A percentile compares a stretch with the other conserved stretches of the same genome.
Evolutionary conservation across 2,113 vertebrate species (phyloP).

Genomic region (Thomomys bottae): DNA sequence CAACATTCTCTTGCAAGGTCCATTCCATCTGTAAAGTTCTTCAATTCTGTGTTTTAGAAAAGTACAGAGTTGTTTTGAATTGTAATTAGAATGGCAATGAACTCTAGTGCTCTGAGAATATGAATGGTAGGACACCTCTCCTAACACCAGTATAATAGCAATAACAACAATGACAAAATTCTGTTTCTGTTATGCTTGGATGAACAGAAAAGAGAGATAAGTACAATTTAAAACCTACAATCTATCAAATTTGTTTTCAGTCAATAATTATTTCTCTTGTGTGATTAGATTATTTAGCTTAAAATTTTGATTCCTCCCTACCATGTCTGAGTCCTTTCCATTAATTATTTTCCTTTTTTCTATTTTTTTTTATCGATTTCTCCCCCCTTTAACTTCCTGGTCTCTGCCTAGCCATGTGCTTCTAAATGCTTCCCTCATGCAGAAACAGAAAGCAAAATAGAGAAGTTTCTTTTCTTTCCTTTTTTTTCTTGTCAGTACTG

Average conservation of each 20-base stretch:
- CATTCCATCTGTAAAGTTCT: slow-evolving; percentile 19
- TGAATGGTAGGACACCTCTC: not conserved
- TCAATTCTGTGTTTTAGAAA: slow-evolving; percentile 46
- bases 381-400: not conserved
- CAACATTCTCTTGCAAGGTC: slow-evolving; percentile 47
- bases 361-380: not conserved
- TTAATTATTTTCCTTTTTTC: not conserved
- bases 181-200: not conserved
- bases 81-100: slow-evolving; percentile 48
- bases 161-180: not conserved
- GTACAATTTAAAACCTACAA: not conserved
- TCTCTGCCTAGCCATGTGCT: not conserved
- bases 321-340: not conserved
- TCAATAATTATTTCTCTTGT: not conserved
- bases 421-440: not conserved
- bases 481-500: too few species aligned
- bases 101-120: slow-evolving; percentile 12
- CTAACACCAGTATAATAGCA: not conserved
- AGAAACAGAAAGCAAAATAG: not conserved
- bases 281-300: not conserved
- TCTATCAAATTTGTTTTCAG: not conserved
- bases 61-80: slow-evolving; percentile 28
- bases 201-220: slow-evolving; percentile 26
- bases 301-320: not conserved
- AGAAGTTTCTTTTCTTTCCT: not conserved